Percentiles rank a stretch among this genome's conserved stretches.
These are phyloP conservation scores for Anolis sagrei DNA, from an alignment of 2,113 vertebrate genomes.

Conservation along the genomic window DNA sequence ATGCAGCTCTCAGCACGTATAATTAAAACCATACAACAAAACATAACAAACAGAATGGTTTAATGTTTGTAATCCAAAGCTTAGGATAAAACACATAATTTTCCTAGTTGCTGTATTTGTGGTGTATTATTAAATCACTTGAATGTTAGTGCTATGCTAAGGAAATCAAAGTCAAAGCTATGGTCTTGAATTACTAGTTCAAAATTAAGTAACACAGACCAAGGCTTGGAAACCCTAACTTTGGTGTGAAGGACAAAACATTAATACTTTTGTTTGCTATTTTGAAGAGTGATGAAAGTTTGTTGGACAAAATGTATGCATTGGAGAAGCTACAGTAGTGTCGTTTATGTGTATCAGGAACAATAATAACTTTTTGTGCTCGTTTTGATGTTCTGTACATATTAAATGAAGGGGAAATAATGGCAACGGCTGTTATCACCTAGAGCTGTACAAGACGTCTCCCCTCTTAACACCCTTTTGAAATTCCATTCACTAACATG, in stretches of 20 bases:
- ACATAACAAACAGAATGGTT: background rate
- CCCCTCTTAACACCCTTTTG: background rate
- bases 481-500: background rate
- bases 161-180: background rate
- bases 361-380: background rate
- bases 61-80: background rate
- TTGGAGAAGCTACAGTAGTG: background rate
- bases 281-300: background rate
- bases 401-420: background rate
- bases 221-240: background rate
- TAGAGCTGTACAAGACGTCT: background rate
- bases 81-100: conserved; percentile 4
- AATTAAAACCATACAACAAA: conserved; percentile 3
- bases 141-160: background rate
- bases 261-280: background rate
- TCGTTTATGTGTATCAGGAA: background rate
- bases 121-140: background rate
- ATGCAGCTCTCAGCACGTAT: conserved; percentile 39
- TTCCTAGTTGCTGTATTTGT: background rate
- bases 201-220: background rate
- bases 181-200: background rate
- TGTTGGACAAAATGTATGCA: background rate
- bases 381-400: background rate
- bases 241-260: background rate
- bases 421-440: background rate